A percentile compares a stretch with the other conserved stretches of the same genome.
Conservation (phyloP, 37 sponge, comb jelly and placozoan genomes). For the Oopsacas minuta region DNA sequence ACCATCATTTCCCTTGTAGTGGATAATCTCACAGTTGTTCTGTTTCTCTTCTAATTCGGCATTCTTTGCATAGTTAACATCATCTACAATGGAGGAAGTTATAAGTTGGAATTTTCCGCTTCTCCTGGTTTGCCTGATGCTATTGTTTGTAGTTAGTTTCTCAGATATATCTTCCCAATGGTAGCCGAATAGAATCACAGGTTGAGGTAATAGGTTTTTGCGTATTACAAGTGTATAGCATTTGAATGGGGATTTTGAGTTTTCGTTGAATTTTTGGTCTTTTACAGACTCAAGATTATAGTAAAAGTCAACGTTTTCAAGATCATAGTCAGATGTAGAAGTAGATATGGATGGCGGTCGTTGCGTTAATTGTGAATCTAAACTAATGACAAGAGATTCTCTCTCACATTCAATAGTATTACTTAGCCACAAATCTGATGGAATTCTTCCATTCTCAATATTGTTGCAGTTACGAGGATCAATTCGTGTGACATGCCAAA, state of each 20-base stretch:
- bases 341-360: neutral
- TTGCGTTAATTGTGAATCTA: neutral
- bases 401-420: neutral
- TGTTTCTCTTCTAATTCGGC: neutral
- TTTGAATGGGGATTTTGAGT: neutral
- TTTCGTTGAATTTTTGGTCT: neutral
- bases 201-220: neutral
- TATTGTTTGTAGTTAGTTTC: neutral
- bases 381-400: neutral
- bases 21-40: neutral
- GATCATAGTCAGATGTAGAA: neutral
- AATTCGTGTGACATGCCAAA: neutral
- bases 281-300: neutral
- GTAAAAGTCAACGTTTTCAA: neutral
- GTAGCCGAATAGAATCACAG: neutral
- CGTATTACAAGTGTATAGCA: neutral
- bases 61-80: neutral
- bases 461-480: slow-evolving; percentile 13
- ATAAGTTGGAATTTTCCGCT: neutral
- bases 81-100: neutral
- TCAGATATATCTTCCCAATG: neutral
- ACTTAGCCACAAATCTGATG: slow-evolving; percentile 3
- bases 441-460: neutral
- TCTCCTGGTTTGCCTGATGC: neutral
- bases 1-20: neutral